Evolutionary conservation across 2,797 vertebrate species (phyloP), one percentile per base, ranked within the genome.

Genomic region (Siniperca undulata): DNA sequence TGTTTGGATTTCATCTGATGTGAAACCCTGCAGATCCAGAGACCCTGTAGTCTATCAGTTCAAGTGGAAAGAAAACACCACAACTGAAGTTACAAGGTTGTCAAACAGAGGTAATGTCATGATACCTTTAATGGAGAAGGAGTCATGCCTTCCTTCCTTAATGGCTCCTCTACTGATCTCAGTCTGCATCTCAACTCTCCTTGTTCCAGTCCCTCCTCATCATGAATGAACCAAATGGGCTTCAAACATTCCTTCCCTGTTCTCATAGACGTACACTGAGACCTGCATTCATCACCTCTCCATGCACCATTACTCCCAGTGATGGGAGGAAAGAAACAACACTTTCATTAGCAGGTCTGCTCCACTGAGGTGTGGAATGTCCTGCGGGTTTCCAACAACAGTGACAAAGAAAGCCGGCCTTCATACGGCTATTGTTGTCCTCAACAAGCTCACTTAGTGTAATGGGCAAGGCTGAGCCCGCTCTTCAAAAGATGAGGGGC

Each of bases 281-380:
- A 89, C 86, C 84, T 67, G 86, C 91, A 95, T 94, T 95, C 94
- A 95, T 93, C 91, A 89, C 89, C 78, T 82, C 91, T 89, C 80
- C 92, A 94, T 88, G 94, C 92, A 90, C 91, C 94, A 95, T 95
- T 96, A 95, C 93, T 91, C 86, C 89, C 91, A 89, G 77, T 93
- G 94, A 95, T 90, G 86, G 90, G 83, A 92, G 91, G 89, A 89
- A 93, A 93, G 92, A 93, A 94, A 94, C 93, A 95, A 90, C 89
- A 94, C 91, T 95, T 94, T 95, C 90, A 94, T 94, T 93, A 93
- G 91, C 91, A 77, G 90, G 85, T 87, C 90, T 69, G 88, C 88
- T 89, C 90, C 90, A 85, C 85, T 90, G 92, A 93, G 91, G 91
- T 93, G 92, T 86, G 94, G 93, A 95, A 94, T 94, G 94, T 94